Percentiles rank a stretch among this genome's conserved stretches.
phyloP scores from a whole-genome alignment of 2,113 vertebrate genomes.

The Microcebus jonahi region DNA sequence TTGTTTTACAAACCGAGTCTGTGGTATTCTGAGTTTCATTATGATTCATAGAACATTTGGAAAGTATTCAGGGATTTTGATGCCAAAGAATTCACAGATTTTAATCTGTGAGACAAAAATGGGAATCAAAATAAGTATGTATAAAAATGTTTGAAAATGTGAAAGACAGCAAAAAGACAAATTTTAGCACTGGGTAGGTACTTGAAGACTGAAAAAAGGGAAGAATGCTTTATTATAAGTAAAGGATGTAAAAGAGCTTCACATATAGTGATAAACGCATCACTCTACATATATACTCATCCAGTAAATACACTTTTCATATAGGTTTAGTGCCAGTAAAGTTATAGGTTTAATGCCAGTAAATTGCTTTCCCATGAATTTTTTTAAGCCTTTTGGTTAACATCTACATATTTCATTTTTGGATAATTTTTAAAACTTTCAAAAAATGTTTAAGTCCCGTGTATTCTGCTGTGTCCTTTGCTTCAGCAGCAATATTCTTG shows the following conservation, averaged over 20 bases:
- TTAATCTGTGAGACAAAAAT: constrained; percentile 31
- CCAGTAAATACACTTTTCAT: constrained; percentile 1
- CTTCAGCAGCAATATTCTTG: background rate
- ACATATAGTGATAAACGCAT: background rate
- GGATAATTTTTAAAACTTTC: background rate
- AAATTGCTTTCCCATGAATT: background rate
- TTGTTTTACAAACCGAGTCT: constrained; percentile 45
- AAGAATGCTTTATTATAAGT: background rate
- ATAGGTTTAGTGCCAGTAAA: constrained; percentile 2
- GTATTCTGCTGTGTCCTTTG: background rate
- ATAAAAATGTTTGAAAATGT: constrained; percentile 19
- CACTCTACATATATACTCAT: background rate
- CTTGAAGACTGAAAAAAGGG: constrained; percentile 21
- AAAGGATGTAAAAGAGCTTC: background rate
- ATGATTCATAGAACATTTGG: constrained; percentile 55
- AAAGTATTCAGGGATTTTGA: constrained; percentile 19
- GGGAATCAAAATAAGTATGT: background rate
- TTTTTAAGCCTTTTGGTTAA: constrained; percentile 25
- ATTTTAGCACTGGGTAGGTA: background rate
- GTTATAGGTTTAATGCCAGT: background rate
- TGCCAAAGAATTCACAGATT: background rate
- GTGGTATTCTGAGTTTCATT: constrained; percentile 40
- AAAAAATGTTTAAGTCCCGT: background rate
- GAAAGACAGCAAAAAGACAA: constrained; percentile 1
- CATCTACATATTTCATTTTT: background rate